A percentile compares a stretch with the other conserved stretches of the same genome.
These are phyloP conservation scores for Cydia strobilella DNA, from an alignment of 1,140 invertebrate species.

Conservation along the genomic window DNA sequence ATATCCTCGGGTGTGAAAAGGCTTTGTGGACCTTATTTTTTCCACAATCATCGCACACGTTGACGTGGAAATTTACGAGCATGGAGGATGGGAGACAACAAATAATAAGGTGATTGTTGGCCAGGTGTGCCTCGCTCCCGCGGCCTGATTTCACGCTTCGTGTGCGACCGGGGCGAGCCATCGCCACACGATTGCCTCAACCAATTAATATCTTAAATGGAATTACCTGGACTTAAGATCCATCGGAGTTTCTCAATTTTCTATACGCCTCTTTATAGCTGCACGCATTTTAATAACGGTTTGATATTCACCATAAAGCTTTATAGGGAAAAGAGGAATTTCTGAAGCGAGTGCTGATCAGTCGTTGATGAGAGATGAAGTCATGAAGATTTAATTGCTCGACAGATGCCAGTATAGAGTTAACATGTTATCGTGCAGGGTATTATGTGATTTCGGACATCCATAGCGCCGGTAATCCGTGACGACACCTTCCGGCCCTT, in stretches of 20 bases:
- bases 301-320: conserved; percentile 46
- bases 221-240: conserved; percentile 54
- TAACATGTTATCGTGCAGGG: conserved; percentile 6
- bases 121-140: conserved; percentile 69
- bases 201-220: conserved; percentile 74
- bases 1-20: conserved; percentile 68
- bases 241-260: conserved; percentile 49
- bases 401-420: background rate
- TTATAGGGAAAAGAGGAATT: conserved; percentile 31
- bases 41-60: conserved; percentile 77
- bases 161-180: conserved; percentile 60
- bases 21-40: conserved; percentile 72
- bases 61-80: conserved; percentile 78
- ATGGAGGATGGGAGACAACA: conserved; percentile 76
- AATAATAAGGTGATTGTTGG: conserved; percentile 71
- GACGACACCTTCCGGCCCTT: conserved; percentile 77
- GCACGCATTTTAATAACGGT: conserved; percentile 50
- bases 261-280: conserved; percentile 50
- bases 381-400: conserved; percentile 25
- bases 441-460: conserved; percentile 28
- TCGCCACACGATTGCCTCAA: conserved; percentile 43
- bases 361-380: conserved; percentile 24
- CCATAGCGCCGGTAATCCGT: conserved; percentile 53
- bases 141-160: conserved; percentile 76
- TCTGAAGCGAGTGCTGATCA: conserved; percentile 25